Base-by-base conservation (phyloP, 2,888 invertebrate genomes). In the Leptinotarsa peninsularis region DNA sequence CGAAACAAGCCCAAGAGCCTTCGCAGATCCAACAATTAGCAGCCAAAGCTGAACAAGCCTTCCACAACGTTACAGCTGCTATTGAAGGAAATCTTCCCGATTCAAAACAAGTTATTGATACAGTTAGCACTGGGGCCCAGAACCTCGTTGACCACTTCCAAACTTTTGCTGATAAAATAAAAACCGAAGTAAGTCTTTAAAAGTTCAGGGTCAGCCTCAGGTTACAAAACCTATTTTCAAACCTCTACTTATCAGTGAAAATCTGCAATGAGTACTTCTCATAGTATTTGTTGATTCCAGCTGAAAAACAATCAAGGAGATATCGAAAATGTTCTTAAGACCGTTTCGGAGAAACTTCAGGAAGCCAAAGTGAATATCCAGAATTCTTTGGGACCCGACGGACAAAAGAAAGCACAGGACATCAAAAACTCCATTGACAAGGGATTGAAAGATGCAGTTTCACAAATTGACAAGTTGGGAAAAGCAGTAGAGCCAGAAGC, bases 401-500 rank as follows among this genome's bases (percentile, higher is more conserved):
- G 85, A 69, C 81, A 83, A 71, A 82, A 84, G 72, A 85, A 86
- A 76, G 86, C 85, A 67, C 80, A 85, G 54, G 85, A 87, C 75
- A 74, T 87, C 71, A 85, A 85, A 75, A 76, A 76, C n/a, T 84
- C 82, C 33, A 80, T 87, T 71, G 85, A 87, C 72, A 83, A 84
- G 49, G 84, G 84, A 49, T 71, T 87, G 73, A 85, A 86, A 78
- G 82, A 83, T 7, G 82, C 85, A 56, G 82, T 85, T 23, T 79
- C 81, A 18, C 83, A 88, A 81, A 81, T 85, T 72, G 81, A 86
- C 73, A 84, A 85, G 78, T 75, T 88, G 67, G 79, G 85, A 71
- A 86, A 87, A 78, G 82, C 85, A 63, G 79, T 86, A 71, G 83
- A 86, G 82, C 86, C 86, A 58, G 84, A 87, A 79, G 83, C 86